phyloP scores from a whole-genome alignment of 1,140 invertebrate species.

The Trachymyrmex septentrionalis region DNA sequence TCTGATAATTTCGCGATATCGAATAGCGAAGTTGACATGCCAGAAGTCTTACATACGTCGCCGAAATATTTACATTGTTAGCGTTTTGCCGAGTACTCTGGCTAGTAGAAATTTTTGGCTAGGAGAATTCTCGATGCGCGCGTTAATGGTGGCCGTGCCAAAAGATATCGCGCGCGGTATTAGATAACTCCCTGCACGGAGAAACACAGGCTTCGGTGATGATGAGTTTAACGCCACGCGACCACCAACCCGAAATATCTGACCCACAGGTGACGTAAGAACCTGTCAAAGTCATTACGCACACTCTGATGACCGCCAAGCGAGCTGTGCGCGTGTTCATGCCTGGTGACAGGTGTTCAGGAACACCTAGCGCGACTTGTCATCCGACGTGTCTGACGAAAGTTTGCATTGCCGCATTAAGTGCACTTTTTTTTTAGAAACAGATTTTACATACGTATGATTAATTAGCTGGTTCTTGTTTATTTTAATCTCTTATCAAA shows the following conservation, averaged over 20 bases:
- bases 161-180: slow-evolving; percentile 68
- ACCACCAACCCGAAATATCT: slow-evolving; percentile 77
- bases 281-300: slow-evolving; percentile 72
- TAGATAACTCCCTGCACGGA: slow-evolving; percentile 67
- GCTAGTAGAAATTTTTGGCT: slow-evolving; percentile 70
- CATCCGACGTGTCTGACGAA: slow-evolving; percentile 44
- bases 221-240: slow-evolving; percentile 75
- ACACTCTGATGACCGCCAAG: slow-evolving; percentile 5
- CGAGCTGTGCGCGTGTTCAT: slow-evolving; percentile 55
- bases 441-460: neutral
- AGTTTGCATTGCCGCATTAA: neutral
- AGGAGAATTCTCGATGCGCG: slow-evolving; percentile 56
- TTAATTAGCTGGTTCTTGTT: neutral
- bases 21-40: neutral
- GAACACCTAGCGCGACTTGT: slow-evolving; percentile 61
- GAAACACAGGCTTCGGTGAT: slow-evolving; percentile 28
- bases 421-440: neutral
- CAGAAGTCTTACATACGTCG: neutral
- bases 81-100: slow-evolving; percentile 34
- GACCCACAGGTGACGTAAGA: slow-evolving; percentile 78
- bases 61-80: slow-evolving; percentile 38
- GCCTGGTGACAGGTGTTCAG: slow-evolving; percentile 73
- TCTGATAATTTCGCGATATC: neutral
- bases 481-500: slow-evolving; percentile 3
- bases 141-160: slow-evolving; percentile 61